phyloP scores from a whole-genome alignment of 2,888 invertebrate genomes.

The Cyclophora punctaria region DNA sequence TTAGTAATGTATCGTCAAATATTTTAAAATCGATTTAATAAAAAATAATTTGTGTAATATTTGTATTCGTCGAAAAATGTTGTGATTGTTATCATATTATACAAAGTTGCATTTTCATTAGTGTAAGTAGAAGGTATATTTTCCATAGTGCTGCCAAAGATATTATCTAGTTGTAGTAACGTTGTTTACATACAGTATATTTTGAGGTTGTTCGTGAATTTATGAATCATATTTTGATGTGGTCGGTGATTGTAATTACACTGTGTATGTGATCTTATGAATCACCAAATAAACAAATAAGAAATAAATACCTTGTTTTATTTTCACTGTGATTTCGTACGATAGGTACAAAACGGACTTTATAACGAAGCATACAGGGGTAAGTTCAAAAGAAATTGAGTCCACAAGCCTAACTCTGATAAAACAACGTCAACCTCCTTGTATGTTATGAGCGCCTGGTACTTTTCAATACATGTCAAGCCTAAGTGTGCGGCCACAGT shows the following conservation, averaged over 20 bases:
- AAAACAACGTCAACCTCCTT: too few species aligned
- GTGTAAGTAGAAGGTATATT: constrained; percentile 69
- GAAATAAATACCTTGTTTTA: constrained; percentile 1
- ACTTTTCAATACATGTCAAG: too few species aligned
- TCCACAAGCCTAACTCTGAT: too few species aligned
- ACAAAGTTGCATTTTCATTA: constrained; percentile 70
- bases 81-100: constrained; percentile 64
- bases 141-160: constrained; percentile 76
- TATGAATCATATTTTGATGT: constrained; percentile 67
- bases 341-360: too few species aligned
- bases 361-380: too few species aligned
- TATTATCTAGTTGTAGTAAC: constrained; percentile 67
- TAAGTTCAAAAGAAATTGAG: too few species aligned
- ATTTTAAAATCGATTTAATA: constrained; percentile 44
- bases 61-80: constrained; percentile 65
- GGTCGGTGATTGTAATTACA: constrained; percentile 57
- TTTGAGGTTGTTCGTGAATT: constrained; percentile 68
- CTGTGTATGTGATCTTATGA: constrained; percentile 62
- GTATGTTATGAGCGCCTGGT: too few species aligned
- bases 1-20: constrained; percentile 41
- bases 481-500: too few species aligned
- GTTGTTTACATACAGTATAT: constrained; percentile 66
- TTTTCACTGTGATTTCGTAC: background rate
- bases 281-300: constrained; percentile 53
- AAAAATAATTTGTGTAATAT: constrained; percentile 43